These are phyloP conservation scores for Cervus canadensis DNA, from an alignment of 2,113 vertebrate species.

Conservation along the genomic window DNA sequence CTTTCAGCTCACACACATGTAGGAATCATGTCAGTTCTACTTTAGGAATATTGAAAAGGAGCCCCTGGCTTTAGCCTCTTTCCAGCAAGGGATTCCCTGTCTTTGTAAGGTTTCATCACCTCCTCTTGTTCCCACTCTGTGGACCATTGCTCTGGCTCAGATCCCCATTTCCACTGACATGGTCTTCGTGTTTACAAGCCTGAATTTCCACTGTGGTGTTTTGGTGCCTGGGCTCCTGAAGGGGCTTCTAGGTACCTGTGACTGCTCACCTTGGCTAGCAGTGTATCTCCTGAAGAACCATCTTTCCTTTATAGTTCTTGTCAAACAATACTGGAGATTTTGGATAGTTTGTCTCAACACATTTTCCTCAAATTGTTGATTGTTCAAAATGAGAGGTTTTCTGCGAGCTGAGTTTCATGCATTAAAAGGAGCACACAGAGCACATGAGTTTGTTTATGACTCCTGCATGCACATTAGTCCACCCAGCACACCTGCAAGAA, in stretches of 20 bases:
- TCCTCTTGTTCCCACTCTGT: background rate
- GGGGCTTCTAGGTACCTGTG: background rate
- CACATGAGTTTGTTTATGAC: background rate
- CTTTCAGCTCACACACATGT: background rate
- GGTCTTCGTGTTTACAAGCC: background rate
- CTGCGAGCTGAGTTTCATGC: background rate
- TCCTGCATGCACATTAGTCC: rapidly evolving
- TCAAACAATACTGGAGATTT: background rate
- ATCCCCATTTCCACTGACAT: too few species aligned
- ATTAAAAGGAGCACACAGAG: too few species aligned
- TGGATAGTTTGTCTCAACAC: background rate
- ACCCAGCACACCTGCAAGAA: background rate
- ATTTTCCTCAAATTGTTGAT: background rate
- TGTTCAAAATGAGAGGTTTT: too few species aligned
- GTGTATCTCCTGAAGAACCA: background rate
- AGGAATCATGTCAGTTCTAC: too few species aligned
- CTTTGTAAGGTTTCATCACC: background rate
- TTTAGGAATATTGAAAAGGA: background rate
- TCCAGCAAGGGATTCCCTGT: background rate
- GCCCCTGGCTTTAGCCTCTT: background rate
- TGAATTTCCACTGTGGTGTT: background rate
- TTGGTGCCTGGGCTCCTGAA: background rate
- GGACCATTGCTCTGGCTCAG: background rate
- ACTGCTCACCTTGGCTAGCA: too few species aligned
- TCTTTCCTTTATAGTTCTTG: background rate